Percentiles rank a stretch among this genome's conserved stretches.
Evolutionary conservation across 2,888 invertebrate genomes (phyloP).

Genomic region (Branchellion lobata): DNA sequence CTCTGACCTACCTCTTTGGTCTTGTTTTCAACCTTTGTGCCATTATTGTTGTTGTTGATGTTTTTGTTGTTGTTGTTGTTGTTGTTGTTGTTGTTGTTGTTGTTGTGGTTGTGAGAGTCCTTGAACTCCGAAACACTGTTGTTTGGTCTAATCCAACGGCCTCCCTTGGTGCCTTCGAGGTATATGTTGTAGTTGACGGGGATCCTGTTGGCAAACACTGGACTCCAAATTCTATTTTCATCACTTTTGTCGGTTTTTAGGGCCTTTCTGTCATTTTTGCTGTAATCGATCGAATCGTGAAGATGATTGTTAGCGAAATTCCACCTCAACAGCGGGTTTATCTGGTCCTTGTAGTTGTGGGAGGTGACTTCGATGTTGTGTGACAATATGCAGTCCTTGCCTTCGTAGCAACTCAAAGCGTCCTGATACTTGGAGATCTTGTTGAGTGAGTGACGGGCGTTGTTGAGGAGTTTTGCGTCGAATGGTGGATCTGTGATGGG

Average conservation of each 20-base stretch:
- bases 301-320: background rate
- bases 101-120: background rate
- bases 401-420: background rate
- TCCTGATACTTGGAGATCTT: background rate
- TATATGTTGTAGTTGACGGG: background rate
- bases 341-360: background rate
- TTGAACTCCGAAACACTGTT: background rate
- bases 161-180: background rate
- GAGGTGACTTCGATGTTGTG: background rate
- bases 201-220: background rate
- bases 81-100: background rate
- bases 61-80: background rate
- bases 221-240: background rate
- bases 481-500: slow-evolving; percentile 3
- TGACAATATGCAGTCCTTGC: background rate
- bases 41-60: background rate
- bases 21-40: background rate
- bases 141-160: background rate
- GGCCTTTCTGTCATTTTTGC: background rate
- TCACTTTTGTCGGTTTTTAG: background rate
- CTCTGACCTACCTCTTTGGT: background rate
- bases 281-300: background rate
- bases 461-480: background rate
- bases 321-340: background rate
- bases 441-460: background rate